Percentiles rank a stretch among this genome's conserved stretches.
Evolutionary conservation across 23 tunicate species (phyloP).

Genomic region (Aplidium turbinatum): DNA sequence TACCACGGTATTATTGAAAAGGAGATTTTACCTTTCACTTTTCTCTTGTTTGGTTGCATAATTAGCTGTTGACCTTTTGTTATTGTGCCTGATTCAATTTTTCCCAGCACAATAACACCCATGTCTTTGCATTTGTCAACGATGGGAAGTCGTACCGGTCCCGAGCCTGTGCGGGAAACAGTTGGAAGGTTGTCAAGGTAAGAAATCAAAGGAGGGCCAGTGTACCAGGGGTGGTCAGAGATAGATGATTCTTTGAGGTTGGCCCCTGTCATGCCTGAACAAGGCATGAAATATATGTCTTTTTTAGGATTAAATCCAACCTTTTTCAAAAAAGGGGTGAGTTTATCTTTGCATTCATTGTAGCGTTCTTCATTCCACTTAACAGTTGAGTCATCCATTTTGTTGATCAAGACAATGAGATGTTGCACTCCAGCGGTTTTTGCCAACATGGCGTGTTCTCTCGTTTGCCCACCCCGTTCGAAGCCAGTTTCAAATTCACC

Average conservation of each 20-base stretch:
- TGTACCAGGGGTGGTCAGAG: conserved; percentile 96
- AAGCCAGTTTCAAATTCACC: conserved; percentile 99
- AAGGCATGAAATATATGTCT: conserved; percentile 93
- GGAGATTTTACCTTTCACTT: conserved; percentile 94
- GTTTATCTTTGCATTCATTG: conserved; percentile 86
- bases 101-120: conserved; percentile 95
- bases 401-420: conserved; percentile 85
- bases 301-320: conserved; percentile 96
- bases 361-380: conserved; percentile 83
- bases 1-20: not conserved
- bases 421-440: conserved; percentile 95
- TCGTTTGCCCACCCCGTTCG: conserved; percentile 97
- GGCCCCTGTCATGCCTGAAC: conserved; percentile 94
- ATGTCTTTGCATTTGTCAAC: conserved; percentile 98
- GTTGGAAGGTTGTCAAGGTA: conserved; percentile 91
- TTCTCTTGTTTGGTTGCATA: conserved; percentile 85
- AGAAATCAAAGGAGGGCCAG: conserved; percentile 84
- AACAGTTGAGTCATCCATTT: conserved; percentile 99
- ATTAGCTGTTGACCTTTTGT: conserved; percentile 70
- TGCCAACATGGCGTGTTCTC: conserved; percentile 98
- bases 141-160: conserved; percentile 94
- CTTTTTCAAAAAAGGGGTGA: conserved; percentile 94
- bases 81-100: conserved; percentile 91
- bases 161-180: conserved; percentile 62
- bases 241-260: conserved; percentile 70